Evolutionary conservation across 2,888 invertebrate genomes (phyloP).

Genomic region (Gastrophysa polygoni): DNA sequence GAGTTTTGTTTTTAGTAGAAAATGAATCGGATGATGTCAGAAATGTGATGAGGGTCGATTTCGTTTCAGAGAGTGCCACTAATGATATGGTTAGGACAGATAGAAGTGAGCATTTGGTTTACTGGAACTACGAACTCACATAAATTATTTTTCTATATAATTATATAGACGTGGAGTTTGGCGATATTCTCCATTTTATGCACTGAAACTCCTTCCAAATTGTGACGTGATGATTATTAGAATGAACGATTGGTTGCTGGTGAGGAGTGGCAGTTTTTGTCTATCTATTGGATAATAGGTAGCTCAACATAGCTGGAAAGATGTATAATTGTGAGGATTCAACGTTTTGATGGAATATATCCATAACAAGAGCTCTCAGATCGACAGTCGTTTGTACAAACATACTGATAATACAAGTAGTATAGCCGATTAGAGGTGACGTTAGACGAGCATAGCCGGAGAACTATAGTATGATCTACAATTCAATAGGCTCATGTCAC

Average conservation of each 20-base stretch:
- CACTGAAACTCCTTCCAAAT: background rate
- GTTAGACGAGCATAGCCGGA: too few species aligned
- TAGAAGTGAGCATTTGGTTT: background rate
- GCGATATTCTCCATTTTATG: background rate
- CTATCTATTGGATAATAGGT: background rate
- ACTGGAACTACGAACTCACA: background rate
- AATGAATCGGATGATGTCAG: background rate
- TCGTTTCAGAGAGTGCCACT: background rate
- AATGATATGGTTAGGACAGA: background rate
- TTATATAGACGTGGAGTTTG: background rate
- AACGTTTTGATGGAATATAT: too few species aligned
- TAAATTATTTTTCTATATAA: background rate
- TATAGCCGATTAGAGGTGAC: too few species aligned
- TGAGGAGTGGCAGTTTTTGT: background rate
- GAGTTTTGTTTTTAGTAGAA: background rate
- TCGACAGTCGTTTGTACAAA: too few species aligned
- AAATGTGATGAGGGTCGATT: background rate
- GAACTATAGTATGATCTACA: too few species aligned
- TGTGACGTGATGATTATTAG: background rate
- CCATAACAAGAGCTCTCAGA: too few species aligned
- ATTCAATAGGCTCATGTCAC: too few species aligned
- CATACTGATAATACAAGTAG: too few species aligned
- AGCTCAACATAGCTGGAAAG: too few species aligned
- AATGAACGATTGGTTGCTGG: background rate
- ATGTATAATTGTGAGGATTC: too few species aligned